Conservation (phyloP, 2,888 invertebrate species). For the Dusona sp. region DNA sequence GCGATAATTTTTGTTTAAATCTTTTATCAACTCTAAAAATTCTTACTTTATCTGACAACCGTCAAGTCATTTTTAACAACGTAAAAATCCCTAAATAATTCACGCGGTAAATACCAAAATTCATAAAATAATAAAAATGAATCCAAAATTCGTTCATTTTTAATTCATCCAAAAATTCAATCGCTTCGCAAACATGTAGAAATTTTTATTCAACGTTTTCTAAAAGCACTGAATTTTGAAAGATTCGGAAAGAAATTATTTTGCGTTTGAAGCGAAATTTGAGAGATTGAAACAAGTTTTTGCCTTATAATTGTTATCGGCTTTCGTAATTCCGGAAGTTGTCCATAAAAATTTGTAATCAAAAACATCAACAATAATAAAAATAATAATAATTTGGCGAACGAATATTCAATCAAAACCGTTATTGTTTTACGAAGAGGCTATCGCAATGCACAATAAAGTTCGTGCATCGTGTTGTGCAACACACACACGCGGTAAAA, state of each 20-base stretch:
- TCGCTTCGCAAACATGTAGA: too few relatives aligned
- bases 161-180: too few relatives aligned
- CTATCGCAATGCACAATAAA: not conserved
- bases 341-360: not conserved
- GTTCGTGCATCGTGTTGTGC: conserved; percentile 34
- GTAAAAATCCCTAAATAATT: too few relatives aligned
- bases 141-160: too few relatives aligned
- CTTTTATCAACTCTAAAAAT: too few relatives aligned
- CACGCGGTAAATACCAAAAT: too few relatives aligned
- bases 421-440: not conserved
- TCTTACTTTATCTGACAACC: too few relatives aligned
- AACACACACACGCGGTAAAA: conserved; percentile 25
- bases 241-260: not conserved
- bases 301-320: not conserved
- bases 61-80: too few relatives aligned
- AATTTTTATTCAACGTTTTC: too few relatives aligned
- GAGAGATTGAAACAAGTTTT: not conserved
- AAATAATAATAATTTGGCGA: not conserved
- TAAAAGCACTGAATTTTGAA: not conserved
- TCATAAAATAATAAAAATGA: too few relatives aligned
- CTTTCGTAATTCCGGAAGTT: not conserved
- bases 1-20: too few relatives aligned
- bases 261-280: not conserved
- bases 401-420: not conserved
- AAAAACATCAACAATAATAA: not conserved